These are phyloP conservation scores for Turritopsis rubra DNA, from an alignment of 30 jellyfish, hydroid and myxozoan genomes.

Conservation along the genomic window DNA sequence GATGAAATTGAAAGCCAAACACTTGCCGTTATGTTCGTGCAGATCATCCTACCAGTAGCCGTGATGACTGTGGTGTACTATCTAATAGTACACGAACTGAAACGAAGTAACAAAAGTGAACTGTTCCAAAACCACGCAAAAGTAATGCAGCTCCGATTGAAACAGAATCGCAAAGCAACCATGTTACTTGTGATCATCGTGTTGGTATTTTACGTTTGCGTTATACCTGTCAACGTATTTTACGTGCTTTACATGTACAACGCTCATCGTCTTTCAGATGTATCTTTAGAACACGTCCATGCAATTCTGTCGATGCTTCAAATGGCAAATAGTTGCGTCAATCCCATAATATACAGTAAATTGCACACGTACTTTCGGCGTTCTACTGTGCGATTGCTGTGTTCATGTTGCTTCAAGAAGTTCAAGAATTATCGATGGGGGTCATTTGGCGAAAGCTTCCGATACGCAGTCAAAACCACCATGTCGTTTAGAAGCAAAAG, in stretches of 20 bases:
- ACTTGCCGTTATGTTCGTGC: conserved; percentile 35
- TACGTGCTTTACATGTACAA: conserved; percentile 20
- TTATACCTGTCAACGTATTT: conserved; percentile 62
- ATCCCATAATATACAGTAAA: conserved; percentile 84
- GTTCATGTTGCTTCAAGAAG: conserved; percentile 42
- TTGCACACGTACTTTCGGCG: conserved; percentile 73
- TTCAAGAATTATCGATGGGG: neutral
- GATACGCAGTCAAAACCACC: neutral
- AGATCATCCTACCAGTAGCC: conserved; percentile 47
- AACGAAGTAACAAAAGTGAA: neutral
- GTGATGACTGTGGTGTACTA: conserved; percentile 57
- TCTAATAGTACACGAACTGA: conserved; percentile 40
- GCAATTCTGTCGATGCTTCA: conserved; percentile 38
- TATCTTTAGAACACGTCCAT: conserved; percentile 3
- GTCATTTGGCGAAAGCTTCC: neutral
- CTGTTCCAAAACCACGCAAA: conserved; percentile 1
- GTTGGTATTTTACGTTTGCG: conserved; percentile 50
- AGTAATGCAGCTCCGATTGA: conserved; percentile 32
- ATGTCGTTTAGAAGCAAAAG: conserved; percentile 5
- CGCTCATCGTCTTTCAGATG: neutral
- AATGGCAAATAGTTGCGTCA: conserved; percentile 70
- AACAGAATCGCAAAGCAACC: conserved; percentile 69
- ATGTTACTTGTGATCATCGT: conserved; percentile 54
- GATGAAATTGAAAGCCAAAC: neutral
- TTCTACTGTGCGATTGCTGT: conserved; percentile 41